These are phyloP conservation scores for Drosophila gaucha DNA, from an alignment of 2,888 invertebrate species.

Conservation along the genomic window DNA sequence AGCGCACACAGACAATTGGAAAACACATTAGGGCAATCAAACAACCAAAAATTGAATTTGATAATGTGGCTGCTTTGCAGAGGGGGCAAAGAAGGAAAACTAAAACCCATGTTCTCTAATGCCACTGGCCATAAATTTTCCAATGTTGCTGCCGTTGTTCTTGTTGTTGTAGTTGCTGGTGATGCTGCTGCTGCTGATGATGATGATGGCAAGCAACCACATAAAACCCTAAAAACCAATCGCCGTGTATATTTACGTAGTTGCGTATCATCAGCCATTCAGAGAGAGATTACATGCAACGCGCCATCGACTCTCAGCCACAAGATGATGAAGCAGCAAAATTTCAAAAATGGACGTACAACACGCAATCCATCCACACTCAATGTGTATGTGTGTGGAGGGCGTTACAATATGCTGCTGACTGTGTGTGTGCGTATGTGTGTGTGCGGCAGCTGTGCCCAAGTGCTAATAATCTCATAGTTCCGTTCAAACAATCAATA, in stretches of 20 bases:
- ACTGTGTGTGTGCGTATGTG: conserved; percentile 23
- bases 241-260: conserved; percentile 43
- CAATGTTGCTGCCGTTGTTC: conserved; percentile 41
- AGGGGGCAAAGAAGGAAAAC: conserved; percentile 33
- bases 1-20: conserved; percentile 64
- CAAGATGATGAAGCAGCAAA: conserved; percentile 80
- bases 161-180: conserved; percentile 29
- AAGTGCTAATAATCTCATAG: conserved; percentile 83
- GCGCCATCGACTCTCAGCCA: conserved; percentile 48
- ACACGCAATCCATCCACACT: conserved; percentile 67
- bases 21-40: conserved; percentile 78
- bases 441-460: conserved; percentile 73
- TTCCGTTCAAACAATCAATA: conserved; percentile 71
- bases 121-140: conserved; percentile 74
- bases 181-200: conserved; percentile 23
- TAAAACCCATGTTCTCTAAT: conserved; percentile 76
- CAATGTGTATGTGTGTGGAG: conserved; percentile 16
- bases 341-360: conserved; percentile 73
- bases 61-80: conserved; percentile 61
- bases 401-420: conserved; percentile 56
- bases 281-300: conserved; percentile 59
- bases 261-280: conserved; percentile 62
- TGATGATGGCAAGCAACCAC: conserved; percentile 39
- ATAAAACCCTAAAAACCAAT: conserved; percentile 72
- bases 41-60: conserved; percentile 78